Evolutionary conservation across 2,113 vertebrate species (phyloP).

Genomic region (Callipepla californica): DNA sequence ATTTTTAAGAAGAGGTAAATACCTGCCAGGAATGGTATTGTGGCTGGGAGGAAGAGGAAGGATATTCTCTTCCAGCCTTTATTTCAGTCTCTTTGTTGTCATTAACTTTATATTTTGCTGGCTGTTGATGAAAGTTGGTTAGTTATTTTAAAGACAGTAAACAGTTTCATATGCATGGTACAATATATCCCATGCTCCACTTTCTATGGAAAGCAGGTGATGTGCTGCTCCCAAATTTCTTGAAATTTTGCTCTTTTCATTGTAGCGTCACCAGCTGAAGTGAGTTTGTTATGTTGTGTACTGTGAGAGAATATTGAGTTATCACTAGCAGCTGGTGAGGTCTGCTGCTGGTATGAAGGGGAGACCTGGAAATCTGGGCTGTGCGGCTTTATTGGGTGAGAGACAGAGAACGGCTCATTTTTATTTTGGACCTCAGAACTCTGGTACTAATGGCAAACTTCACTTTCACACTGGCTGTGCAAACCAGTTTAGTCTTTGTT

Average conservation of each 20-base stretch:
- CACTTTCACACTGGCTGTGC: rapidly evolving
- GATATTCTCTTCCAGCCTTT: background rate
- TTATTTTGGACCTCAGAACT: background rate
- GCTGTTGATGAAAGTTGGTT: background rate
- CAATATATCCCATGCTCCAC: background rate
- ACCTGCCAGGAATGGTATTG: background rate
- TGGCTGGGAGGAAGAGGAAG: background rate
- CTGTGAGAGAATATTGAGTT: background rate
- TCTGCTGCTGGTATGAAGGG: rapidly evolving
- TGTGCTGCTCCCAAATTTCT: background rate
- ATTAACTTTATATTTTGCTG: background rate
- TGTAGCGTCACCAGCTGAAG: background rate
- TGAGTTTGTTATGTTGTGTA: background rate
- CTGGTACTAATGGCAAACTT: background rate
- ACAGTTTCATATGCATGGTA: background rate
- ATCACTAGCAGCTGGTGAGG: background rate
- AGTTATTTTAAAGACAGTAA: background rate
- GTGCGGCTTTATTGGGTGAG: background rate
- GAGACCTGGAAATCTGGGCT: background rate
- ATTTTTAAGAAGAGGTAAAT: background rate
- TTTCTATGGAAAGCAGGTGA: background rate
- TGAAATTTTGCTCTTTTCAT: background rate
- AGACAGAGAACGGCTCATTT: background rate
- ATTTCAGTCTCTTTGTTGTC: background rate
- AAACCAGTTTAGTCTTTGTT: background rate